Evolutionary conservation across 2,113 vertebrate genomes (phyloP).

Genomic region (Bufo bufo): DNA sequence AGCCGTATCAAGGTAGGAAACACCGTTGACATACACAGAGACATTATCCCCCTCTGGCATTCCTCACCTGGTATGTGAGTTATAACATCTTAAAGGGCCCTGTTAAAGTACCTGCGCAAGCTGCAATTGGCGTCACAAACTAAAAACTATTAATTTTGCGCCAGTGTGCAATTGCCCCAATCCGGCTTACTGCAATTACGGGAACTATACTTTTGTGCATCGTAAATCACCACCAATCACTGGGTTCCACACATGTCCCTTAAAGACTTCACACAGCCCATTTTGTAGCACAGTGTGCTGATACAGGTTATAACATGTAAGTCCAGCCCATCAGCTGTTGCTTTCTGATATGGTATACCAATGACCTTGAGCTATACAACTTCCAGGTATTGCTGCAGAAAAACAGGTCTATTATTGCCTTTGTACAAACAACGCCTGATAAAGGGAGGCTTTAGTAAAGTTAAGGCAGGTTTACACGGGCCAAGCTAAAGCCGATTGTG

Average conservation of each 20-base stretch:
- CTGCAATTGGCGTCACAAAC: no score
- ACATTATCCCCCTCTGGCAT: no score
- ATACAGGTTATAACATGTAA: neutral
- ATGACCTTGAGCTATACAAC: neutral
- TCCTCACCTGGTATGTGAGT: no score
- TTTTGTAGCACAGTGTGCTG: neutral
- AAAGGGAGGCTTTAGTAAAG: neutral
- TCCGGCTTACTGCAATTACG: no score
- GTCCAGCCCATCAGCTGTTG: conserved; percentile 1
- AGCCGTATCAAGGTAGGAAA: no score
- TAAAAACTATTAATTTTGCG: no score
- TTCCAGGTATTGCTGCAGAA: conserved; percentile 30
- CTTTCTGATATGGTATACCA: neutral
- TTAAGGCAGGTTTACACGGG: neutral
- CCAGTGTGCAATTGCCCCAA: no score
- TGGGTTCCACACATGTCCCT: neutral
- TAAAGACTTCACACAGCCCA: neutral
- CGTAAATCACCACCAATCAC: neutral
- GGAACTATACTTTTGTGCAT: neutral
- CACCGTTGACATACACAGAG: no score
- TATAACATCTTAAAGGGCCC: no score
- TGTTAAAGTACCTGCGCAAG: no score
- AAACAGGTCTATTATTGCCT: conserved; percentile 22
- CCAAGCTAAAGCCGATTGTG: no score
- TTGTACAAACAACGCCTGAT: conserved; percentile 1